These are phyloP conservation scores for Enteromius anoplus DNA, from an alignment of 2,797 vertebrate species.

Conservation along the genomic window DNA sequence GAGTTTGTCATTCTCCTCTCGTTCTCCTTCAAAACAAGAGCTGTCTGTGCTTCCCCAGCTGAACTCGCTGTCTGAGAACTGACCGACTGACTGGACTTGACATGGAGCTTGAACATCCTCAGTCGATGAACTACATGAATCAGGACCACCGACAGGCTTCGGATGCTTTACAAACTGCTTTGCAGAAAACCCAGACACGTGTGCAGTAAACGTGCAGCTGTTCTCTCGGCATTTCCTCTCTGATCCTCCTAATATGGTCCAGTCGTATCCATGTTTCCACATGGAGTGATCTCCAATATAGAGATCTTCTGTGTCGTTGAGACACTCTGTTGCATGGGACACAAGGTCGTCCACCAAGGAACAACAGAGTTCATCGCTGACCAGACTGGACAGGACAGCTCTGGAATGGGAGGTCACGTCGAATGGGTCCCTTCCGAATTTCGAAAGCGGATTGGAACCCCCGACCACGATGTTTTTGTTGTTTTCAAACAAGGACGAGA, in stretches of 20 bases:
- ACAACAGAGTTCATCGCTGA: conserved; percentile 77
- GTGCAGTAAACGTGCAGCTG: conserved; percentile 71
- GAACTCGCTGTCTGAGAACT: conserved; percentile 75
- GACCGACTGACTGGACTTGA: conserved; percentile 63
- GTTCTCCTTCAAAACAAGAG: conserved; percentile 69
- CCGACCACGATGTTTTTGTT: conserved; percentile 72
- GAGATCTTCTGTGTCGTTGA: conserved; percentile 69
- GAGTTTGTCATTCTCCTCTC: conserved; percentile 75
- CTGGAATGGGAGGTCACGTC: conserved; percentile 69
- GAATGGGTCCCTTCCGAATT: conserved; percentile 72
- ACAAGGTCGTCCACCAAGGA: conserved; percentile 79
- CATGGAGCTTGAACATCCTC: conserved; percentile 56
- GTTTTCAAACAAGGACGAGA: conserved; percentile 78
- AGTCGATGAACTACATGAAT: conserved; percentile 29
- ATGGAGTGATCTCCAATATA: conserved; percentile 70
- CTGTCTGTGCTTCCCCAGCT: conserved; percentile 76
- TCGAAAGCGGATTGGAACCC: conserved; percentile 69
- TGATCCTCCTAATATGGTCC: conserved; percentile 73
- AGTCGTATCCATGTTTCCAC: conserved; percentile 79
- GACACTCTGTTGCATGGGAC: conserved; percentile 65
- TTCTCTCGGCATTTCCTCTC: conserved; percentile 58
- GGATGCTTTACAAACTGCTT: conserved; percentile 58
- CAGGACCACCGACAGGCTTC: conserved; percentile 38
- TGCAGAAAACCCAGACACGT: conserved; percentile 66
- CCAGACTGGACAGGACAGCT: conserved; percentile 76